Percentiles rank a stretch among this genome's conserved stretches.
phyloP scores from a whole-genome alignment of 1,140 invertebrate species.

The Heterodera carotae region DNA sequence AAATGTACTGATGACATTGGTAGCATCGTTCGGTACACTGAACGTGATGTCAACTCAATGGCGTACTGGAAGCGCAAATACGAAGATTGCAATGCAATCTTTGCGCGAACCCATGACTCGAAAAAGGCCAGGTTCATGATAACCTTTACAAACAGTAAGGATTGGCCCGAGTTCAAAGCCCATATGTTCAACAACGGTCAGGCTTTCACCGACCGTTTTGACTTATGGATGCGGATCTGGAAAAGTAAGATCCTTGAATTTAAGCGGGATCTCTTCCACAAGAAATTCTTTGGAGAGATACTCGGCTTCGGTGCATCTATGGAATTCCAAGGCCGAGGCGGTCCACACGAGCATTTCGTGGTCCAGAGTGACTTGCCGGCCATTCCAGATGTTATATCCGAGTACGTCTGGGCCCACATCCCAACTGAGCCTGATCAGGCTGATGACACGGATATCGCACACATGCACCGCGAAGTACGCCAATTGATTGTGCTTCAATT shows the following conservation, averaged over 20 bases:
- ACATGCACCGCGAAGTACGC: slow-evolving; percentile 9
- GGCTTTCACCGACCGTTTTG: no score
- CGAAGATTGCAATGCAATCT: no score
- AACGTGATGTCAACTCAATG: background rate
- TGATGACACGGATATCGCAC: slow-evolving; percentile 6
- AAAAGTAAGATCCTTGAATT: background rate
- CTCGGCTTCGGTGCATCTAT: slow-evolving; percentile 1
- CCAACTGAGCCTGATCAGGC: background rate
- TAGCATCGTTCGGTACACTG: no score
- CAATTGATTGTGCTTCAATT: background rate
- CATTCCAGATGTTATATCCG: background rate
- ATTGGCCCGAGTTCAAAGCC: no score
- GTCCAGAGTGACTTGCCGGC: background rate
- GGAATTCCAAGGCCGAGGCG: no score
- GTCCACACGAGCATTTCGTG: slow-evolving; percentile 5
- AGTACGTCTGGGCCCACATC: slow-evolving; percentile 13
- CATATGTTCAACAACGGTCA: background rate
- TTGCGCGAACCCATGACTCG: no score
- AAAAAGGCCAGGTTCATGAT: no score
- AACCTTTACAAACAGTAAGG: no score
- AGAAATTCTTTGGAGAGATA: background rate
- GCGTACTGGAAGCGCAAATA: no score
- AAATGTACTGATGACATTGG: no score
- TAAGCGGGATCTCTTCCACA: background rate
- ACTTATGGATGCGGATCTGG: background rate